A percentile compares a stretch with the other conserved stretches of the same genome.
phyloP scores from a whole-genome alignment of 2,113 vertebrate genomes.

The Rhabdomys dilectus region DNA sequence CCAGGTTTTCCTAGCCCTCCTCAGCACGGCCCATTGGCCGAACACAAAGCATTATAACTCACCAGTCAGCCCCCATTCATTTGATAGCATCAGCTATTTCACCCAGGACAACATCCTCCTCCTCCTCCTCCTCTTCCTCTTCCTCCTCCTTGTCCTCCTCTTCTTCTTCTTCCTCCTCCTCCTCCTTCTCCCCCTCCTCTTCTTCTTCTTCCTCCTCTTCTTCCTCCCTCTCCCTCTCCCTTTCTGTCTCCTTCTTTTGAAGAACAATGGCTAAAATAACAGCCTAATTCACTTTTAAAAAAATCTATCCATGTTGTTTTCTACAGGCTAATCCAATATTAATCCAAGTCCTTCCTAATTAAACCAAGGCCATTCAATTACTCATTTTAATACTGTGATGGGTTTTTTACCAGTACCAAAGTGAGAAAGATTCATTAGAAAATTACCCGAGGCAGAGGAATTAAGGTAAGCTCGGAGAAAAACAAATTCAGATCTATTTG shows the following conservation, averaged over 20 bases:
- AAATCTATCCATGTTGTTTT: neutral
- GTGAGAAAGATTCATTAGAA: slow-evolving; percentile 41
- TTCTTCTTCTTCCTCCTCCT: neutral
- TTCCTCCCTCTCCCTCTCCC: neutral
- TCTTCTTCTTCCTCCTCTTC: too few species aligned
- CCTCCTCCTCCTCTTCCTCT: neutral
- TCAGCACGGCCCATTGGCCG: neutral
- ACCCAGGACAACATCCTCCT: slow-evolving; percentile 5
- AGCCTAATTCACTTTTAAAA: slow-evolving; percentile 54
- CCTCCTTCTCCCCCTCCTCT: neutral
- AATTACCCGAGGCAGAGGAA: slow-evolving; percentile 14
- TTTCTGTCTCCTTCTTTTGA: slow-evolving; percentile 24
- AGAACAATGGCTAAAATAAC: slow-evolving; percentile 74
- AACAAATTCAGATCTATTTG: slow-evolving; percentile 23
- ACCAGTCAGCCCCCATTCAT: slow-evolving; percentile 59
- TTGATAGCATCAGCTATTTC: slow-evolving; percentile 77
- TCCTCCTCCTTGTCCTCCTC: neutral
- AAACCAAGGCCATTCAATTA: slow-evolving; percentile 39
- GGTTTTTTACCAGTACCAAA: slow-evolving; percentile 33
- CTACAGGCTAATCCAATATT: slow-evolving; percentile 11
- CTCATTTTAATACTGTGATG: neutral
- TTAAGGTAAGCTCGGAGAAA: slow-evolving; percentile 10
- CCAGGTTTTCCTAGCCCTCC: neutral
- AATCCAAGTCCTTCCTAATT: slow-evolving; percentile 51
- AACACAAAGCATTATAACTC: slow-evolving; percentile 66